Base-by-base conservation (phyloP, 2,888 invertebrate species). In the Acronicta aceris region DNA sequence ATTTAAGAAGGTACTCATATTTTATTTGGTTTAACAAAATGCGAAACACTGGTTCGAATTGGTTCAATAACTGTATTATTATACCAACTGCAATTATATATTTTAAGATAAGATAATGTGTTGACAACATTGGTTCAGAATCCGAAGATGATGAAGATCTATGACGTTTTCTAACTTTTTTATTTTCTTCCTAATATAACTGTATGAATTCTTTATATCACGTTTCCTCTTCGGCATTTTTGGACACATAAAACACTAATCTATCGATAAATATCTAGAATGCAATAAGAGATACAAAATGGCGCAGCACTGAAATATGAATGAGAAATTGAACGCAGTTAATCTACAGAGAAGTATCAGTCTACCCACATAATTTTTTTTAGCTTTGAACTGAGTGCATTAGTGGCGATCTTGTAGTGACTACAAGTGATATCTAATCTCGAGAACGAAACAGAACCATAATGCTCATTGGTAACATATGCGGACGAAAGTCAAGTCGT, bases 71-170 rank as follows among this genome's bases (percentile, higher is more conserved):
- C n/a, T n/a, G n/a, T n/a, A n/a, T n/a, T n/a, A n/a, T n/a, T n/a
- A n/a, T n/a, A n/a, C n/a, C n/a, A n/a, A n/a, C n/a, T n/a, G n/a
- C n/a, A n/a, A n/a, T n/a, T n/a, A n/a, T n/a, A n/a, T n/a, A n/a
- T n/a, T n/a, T n/a, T n/a, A n/a, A n/a, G n/a, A n/a, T n/a, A n/a
- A n/a, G n/a, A n/a, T n/a, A n/a, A 13, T 3, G 21, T 43, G 10
- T 43, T 43, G 43, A 13, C 13, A 13, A 43, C 43, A 43, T 12
- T 25, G 12, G 21, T 25, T 13, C 13, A 25, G 43, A 43, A 43
- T 43, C 21, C 21, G 43, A 43, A 13, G 43, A 43, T 43, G 43
- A 43, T 43, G 43, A 43, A 43, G 43, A 43, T 43, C 25, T 21
- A 21, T 13, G 43, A 13, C 43, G 43, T 41, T 43, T 43, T 21